Base-by-base conservation (phyloP, 2,113 vertebrate species). In the Ptilorrhoa leucosticta region DNA sequence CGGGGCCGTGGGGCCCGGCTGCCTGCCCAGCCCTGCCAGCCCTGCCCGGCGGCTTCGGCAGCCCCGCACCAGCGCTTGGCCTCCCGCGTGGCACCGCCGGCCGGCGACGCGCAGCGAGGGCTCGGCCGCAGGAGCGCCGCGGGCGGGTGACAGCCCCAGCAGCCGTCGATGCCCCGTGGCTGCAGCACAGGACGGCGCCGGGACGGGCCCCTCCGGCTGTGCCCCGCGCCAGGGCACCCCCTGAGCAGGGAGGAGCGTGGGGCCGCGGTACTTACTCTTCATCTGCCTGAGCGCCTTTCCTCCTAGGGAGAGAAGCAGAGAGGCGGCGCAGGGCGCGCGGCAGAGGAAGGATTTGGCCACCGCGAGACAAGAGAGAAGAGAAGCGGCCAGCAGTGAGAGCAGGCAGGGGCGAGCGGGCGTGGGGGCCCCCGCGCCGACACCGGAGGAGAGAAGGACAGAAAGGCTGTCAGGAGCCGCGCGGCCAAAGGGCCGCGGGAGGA, bases 251-350 rank as follows among this genome's bases (percentile, higher is more conserved):
- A 87, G 70, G 18, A 28, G 88, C 19, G 14, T 9, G 37, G 54
- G 54, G 54, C 87, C 10, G 17, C 53, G 73, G 92, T 98, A 99
- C 99, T 99, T 98, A 99, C 99, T 98, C 98, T 98, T 99, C 96
- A 98, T 99, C 95, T 98, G 97, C 91, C 97, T 98, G 81, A 98
- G 98, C 94, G 97, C 96, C 97, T 97, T 98, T 95, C 97, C 97
- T 97, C 97, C 98, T 98, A 97, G 94, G 77, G 87, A 72, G 93
- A 72, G 96, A 93, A 92, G 58, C 96, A 97, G 97, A 93, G 97
- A 96, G 72, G 89, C 33, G 7, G 97, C 94, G 53, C 84, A 96
- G 96, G 97, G 94, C 45, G 50, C 94, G 83, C 56, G 90, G 40
- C 85, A 96, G 89, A 96, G 94, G 94, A 97, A 93, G 95, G 93